phyloP scores from a whole-genome alignment of 2,113 vertebrate genomes.

The Eulemur macaco region DNA sequence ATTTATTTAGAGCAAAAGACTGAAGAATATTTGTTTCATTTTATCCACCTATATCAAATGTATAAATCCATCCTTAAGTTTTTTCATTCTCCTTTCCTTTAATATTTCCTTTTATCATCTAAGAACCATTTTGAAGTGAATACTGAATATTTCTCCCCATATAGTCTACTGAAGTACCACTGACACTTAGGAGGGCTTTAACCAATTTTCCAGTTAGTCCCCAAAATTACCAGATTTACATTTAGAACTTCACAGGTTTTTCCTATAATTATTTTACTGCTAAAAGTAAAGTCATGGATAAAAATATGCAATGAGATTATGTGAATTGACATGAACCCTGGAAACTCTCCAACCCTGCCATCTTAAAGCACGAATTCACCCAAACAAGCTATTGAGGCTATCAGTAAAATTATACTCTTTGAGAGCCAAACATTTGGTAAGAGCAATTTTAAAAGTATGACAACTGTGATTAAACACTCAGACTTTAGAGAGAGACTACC shows the following conservation, averaged over 20 bases:
- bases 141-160: not conserved
- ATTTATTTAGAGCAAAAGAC: not conserved
- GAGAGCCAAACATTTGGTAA: slow-evolving; percentile 38
- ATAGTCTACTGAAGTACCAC: not conserved
- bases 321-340: slow-evolving; percentile 26
- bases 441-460: slow-evolving; percentile 50
- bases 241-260: not conserved
- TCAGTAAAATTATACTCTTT: slow-evolving; percentile 58
- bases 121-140: not conserved
- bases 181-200: not conserved
- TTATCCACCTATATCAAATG: not conserved
- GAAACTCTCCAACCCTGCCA: not conserved
- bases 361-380: slow-evolving; percentile 20
- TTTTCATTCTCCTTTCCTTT: not conserved
- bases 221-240: slow-evolving; percentile 1
- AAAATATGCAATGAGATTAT: not conserved
- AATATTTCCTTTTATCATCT: not conserved
- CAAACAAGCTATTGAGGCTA: slow-evolving; percentile 45
- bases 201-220: not conserved
- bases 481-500: not conserved
- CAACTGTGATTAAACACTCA: slow-evolving; percentile 8
- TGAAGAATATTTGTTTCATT: not conserved
- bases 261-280: slow-evolving; percentile 23
- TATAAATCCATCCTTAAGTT: not conserved
- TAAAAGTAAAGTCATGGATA: slow-evolving; percentile 24